These are phyloP conservation scores for Saccostrea cuccullata DNA, from an alignment of 1,140 invertebrate species.

Conservation along the genomic window DNA sequence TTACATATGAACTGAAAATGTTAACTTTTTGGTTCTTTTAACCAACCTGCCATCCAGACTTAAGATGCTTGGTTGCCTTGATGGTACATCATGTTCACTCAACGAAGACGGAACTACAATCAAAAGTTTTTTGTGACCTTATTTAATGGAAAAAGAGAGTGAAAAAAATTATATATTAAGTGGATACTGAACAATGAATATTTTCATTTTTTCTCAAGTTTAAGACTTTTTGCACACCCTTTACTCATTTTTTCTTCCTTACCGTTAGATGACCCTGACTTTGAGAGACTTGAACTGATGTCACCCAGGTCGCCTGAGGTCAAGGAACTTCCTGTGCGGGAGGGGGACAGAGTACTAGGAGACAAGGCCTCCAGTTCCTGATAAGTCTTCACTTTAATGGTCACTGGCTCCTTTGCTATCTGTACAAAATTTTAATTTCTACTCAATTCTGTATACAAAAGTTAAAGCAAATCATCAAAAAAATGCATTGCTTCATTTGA, in stretches of 20 bases:
- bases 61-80: not conserved
- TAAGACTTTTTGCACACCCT: too few species aligned
- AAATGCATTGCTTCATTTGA: too few species aligned
- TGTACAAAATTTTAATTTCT: not conserved
- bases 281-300: slow-evolving; percentile 64
- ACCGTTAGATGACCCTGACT: slow-evolving; percentile 46
- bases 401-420: not conserved
- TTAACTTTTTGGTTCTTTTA: too few species aligned
- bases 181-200: not conserved
- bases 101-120: slow-evolving; percentile 1
- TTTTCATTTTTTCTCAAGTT: not conserved
- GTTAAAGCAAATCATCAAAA: too few species aligned
- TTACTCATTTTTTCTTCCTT: not conserved
- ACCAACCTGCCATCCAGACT: slow-evolving; percentile 21
- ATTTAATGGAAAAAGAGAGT: too few species aligned
- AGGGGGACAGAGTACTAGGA: slow-evolving; percentile 57
- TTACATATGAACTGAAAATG: too few species aligned
- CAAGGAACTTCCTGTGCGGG: slow-evolving; percentile 63
- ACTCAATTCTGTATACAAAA: too few species aligned
- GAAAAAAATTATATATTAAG: not conserved
- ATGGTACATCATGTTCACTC: slow-evolving; percentile 27
- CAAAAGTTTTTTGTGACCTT: not conserved
- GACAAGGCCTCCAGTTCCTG: slow-evolving; percentile 21
- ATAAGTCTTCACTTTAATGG: not conserved
- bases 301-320: slow-evolving; percentile 72